Base-by-base conservation (phyloP, 2,888 invertebrate genomes). In the Drosophila histrio region DNA sequence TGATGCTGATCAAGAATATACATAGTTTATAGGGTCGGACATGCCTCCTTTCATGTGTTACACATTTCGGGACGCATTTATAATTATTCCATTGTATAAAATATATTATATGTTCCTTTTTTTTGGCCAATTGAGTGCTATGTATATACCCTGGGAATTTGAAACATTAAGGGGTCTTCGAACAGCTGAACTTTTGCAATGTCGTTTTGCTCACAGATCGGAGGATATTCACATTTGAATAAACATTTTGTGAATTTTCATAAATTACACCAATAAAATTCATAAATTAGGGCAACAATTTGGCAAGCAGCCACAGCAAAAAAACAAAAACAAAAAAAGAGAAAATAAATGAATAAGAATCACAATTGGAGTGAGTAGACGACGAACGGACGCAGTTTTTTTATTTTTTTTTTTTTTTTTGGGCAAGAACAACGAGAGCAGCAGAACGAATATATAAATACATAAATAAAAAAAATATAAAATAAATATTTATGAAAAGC, bases 221-320 rank as follows among this genome's bases (percentile, higher is more conserved):
- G 44, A 41, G 71, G 41, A 57, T 57, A 36, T 71, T 71, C 22
- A 47, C 58, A 53, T 44, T 54, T 13, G n/a, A 41, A 30, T 15
- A 9, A 13, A 28, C 21, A 49, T 44, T 71, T 44, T 26, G 28
- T 52, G 28, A 21, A 64, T 46, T 62, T 59, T 66, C 36, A 59
- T 57, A 60, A 76, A 62, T 73, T 58, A 47, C 44, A 57, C 39
- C 49, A 70, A 72, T 49, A 69, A 58, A 39, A 62, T 70, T 28
- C 53, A 81, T 85, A 66, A 79, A 74, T 79, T 81, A 58, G 75
- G 71, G 68, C 74, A 66, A 36, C 32, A 49, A 57, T 77, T 73
- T 84, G 85, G 79, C 78, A 2, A 19, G 46, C 9, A 13, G 79
- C 81, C 79, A 68, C 46, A 49, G 43, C 41, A 50, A 26, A 28